Base-by-base conservation (phyloP, 2,113 vertebrate species). In the Amblyopsis rosae region DNA sequence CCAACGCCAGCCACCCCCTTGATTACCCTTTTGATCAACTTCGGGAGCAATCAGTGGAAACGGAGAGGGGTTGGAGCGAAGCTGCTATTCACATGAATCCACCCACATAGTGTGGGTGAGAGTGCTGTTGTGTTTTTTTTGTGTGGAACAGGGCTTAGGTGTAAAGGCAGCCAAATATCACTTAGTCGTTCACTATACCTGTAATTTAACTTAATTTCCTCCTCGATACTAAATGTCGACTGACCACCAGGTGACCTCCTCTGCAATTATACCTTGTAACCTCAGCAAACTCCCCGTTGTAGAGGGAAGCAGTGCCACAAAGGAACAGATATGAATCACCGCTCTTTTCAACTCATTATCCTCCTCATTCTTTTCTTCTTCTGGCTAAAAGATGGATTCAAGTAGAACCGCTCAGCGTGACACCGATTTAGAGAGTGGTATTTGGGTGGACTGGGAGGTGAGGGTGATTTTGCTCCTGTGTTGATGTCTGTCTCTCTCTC, bases 11-110 rank as follows among this genome's bases (percentile, higher is more conserved):
- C 70, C 76, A 48, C 70, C 59, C 73, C 69, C 82, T 89, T 87
- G 79, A 89, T 91, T 91, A 85, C 84, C 81, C 88, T 82, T 89
- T 86, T 86, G 83, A 87, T 88, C 83, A 85, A 79, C 76, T 83
- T 76, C 59, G 55, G 73, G 75, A 69, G 72, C 84, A 83, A 88
- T 86, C 72, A 87, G 80, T 57, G 65, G 70, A 86, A 77, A 82
- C 65, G 66, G 76, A 72, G 75, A 83, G 75, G 76, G 77, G 84
- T 77, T 70, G 78, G 26, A 12, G 57, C 58, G 58, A 47, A 76
- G 79, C 68, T 70, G 73, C 65, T 55, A 66, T 70, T 82, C 71
- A 71, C 26, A 17, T 65, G 78, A 86, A 77, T 75, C 80, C 66
- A 72, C 76, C 66, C 66, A 84, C 67, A 45, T 9, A 54, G 13